Evolutionary conservation across 2,113 vertebrate species (phyloP).

Genomic region (Sorex araneus): DNA sequence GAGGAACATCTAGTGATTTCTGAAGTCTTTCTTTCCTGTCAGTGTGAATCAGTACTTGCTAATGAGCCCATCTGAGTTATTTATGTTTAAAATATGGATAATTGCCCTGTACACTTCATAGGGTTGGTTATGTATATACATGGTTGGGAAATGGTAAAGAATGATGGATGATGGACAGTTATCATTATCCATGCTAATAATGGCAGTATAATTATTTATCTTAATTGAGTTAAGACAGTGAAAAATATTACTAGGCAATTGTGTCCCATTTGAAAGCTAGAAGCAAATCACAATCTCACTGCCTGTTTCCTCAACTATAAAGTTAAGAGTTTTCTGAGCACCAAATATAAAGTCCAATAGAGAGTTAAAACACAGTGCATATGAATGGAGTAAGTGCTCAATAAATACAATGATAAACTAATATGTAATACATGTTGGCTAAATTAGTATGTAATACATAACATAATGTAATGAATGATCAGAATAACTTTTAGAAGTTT

Average conservation of each 20-base stretch:
- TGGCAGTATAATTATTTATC: not conserved
- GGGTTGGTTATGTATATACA: not conserved
- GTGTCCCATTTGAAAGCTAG: not conserved
- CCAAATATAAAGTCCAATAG: not conserved
- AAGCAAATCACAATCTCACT: not conserved
- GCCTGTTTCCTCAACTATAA: not conserved
- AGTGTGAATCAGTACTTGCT: not conserved
- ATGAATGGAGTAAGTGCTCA: not conserved
- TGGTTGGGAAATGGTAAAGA: constrained; percentile 12
- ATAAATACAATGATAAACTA: not conserved
- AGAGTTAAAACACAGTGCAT: not conserved
- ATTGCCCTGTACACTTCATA: not conserved
- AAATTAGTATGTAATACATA: not conserved
- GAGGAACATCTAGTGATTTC: not conserved
- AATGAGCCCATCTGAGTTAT: not conserved
- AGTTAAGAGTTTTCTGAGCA: not conserved
- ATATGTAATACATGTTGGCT: not conserved
- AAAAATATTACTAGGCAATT: not conserved
- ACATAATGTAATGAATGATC: not conserved
- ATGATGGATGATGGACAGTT: not conserved
- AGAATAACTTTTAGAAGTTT: not conserved
- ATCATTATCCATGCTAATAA: not conserved
- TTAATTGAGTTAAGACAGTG: constrained; percentile 36
- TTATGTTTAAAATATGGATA: constrained; percentile 42
- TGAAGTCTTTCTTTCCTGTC: not conserved